Evolutionary conservation across 2,797 vertebrate species (phyloP).

Genomic region (Okamejei kenojei): DNA sequence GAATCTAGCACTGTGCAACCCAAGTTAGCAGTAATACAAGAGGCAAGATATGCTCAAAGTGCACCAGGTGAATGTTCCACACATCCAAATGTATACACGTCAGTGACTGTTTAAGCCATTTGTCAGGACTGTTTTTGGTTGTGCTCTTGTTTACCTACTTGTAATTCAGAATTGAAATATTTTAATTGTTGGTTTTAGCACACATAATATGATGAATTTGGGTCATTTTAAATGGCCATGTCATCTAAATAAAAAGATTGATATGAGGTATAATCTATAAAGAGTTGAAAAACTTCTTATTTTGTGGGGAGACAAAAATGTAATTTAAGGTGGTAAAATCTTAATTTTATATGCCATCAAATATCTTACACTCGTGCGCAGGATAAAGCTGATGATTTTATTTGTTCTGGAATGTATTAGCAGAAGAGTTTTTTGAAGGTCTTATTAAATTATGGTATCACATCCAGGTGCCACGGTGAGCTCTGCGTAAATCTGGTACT

Average conservation of each 20-base stretch:
- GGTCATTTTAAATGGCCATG: background rate
- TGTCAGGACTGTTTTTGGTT: background rate
- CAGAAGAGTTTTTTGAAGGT: background rate
- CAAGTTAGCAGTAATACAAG: constrained; percentile 89
- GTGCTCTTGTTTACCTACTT: background rate
- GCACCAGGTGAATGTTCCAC: constrained; percentile 65
- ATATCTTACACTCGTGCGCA: no score
- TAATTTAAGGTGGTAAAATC: background rate
- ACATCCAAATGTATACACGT: background rate
- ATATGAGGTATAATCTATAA: background rate
- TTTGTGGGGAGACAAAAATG: background rate
- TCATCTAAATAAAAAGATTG: background rate
- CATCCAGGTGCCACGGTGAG: background rate
- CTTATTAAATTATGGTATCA: background rate
- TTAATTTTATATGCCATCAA: background rate
- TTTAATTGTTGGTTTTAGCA: background rate
- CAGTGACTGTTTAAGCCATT: background rate
- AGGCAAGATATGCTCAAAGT: constrained; percentile 89
- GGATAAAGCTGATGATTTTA: background rate
- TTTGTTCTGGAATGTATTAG: background rate
- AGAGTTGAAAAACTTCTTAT: background rate
- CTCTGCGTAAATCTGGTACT: background rate
- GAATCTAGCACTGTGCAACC: constrained; percentile 72
- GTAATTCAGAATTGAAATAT: background rate
- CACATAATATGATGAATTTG: background rate